Evolutionary conservation across 2,888 invertebrate genomes (phyloP).

Genomic region (Gisinianus flammeolus): DNA sequence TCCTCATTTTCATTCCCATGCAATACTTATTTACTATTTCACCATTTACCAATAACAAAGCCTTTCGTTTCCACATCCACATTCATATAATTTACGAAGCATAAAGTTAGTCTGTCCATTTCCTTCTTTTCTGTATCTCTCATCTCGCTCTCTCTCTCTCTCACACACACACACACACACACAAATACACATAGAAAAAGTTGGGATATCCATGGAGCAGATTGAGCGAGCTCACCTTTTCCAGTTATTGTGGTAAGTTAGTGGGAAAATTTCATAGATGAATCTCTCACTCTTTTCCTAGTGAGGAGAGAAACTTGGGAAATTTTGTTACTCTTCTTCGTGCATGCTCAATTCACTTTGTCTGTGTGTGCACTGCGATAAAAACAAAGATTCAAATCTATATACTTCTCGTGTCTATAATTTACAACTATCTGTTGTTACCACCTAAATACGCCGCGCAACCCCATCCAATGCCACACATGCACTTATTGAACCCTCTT

Average conservation of each 20-base stretch:
- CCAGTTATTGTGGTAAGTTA: background rate
- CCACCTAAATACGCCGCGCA: background rate
- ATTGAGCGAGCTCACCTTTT: background rate
- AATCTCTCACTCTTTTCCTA: too few relatives aligned
- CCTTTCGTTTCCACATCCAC: conserved; percentile 8
- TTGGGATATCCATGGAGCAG: too few relatives aligned
- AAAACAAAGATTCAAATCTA: conserved; percentile 12
- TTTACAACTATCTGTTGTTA: background rate
- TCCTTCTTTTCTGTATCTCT: conserved; percentile 9
- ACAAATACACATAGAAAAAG: too few relatives aligned
- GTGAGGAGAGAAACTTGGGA: too few relatives aligned
- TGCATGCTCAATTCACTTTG: too few relatives aligned
- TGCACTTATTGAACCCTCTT: background rate
- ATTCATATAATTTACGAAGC: conserved; percentile 4
- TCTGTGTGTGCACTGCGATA: too few relatives aligned
- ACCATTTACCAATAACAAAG: conserved; percentile 6
- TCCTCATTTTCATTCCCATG: background rate
- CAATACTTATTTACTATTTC: background rate
- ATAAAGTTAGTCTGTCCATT: too few relatives aligned
- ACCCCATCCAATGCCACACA: background rate
- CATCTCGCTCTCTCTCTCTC: background rate
- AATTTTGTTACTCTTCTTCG: too few relatives aligned
- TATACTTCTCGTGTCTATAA: background rate
- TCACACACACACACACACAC: background rate
- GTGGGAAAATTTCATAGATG: too few relatives aligned